A percentile compares a stretch with the other conserved stretches of the same genome.
phyloP scores from a whole-genome alignment of 2,113 vertebrate genomes.

The Centropus unirufus region DNA sequence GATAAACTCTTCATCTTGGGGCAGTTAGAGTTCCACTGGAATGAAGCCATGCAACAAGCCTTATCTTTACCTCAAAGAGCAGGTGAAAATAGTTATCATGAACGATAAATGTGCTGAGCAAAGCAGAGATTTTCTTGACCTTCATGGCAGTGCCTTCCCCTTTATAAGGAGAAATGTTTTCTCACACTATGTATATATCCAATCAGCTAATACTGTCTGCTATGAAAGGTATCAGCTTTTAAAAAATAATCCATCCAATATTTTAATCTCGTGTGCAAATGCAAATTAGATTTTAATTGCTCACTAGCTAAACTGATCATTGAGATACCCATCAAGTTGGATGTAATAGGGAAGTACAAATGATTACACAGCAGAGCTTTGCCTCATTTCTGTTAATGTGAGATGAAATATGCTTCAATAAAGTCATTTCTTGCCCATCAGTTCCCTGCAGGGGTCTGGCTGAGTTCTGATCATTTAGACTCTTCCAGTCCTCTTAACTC shows the following conservation, averaged over 20 bases:
- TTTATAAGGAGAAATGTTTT: background rate
- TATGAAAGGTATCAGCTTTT: background rate
- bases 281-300: slow-evolving; percentile 45
- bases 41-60: background rate
- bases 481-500: background rate
- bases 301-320: background rate
- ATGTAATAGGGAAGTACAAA: background rate
- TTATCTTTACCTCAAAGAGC: background rate
- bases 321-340: background rate
- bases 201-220: background rate
- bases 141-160: background rate
- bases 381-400: background rate
- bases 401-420: slow-evolving; percentile 4
- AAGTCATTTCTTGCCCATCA: background rate
- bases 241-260: slow-evolving; percentile 4
- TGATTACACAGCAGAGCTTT: background rate
- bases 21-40: background rate
- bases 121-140: background rate
- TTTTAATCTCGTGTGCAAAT: slow-evolving; percentile 18
- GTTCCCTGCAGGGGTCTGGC: background rate
- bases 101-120: background rate
- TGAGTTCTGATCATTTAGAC: background rate
- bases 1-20: background rate
- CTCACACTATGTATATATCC: background rate
- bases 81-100: background rate